Conservation (phyloP, 2,888 invertebrate genomes). For the Melieria picta region DNA sequence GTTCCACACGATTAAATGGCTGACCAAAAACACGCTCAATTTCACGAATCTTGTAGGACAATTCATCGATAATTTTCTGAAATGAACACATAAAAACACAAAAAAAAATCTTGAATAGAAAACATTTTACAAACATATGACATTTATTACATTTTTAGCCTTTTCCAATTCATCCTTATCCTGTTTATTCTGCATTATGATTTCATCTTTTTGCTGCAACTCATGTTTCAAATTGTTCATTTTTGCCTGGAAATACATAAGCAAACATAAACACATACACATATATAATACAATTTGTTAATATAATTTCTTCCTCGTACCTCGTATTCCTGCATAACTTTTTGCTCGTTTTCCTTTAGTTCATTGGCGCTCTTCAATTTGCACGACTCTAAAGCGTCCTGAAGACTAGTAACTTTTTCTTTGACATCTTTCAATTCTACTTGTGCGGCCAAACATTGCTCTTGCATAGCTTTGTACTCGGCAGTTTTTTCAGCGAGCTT, state of each 20-base stretch:
- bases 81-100: constrained; percentile 13
- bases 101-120: not conserved
- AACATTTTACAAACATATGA: not conserved
- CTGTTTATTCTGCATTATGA: constrained; percentile 1
- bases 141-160: constrained; percentile 41
- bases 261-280: not conserved
- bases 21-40: constrained; percentile 43
- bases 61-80: constrained; percentile 41
- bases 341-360: too few relatives aligned
- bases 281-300: not conserved
- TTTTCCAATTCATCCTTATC: constrained; percentile 39
- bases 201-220: constrained; percentile 37
- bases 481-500: constrained; percentile 8
- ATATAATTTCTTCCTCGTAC: too few relatives aligned
- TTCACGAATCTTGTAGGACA: constrained; percentile 40
- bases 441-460: not conserved
- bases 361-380: too few relatives aligned
- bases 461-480: not conserved
- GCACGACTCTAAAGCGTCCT: too few relatives aligned
- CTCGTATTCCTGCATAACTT: too few relatives aligned
- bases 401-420: not conserved
- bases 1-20: constrained; percentile 35
- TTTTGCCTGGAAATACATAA: constrained; percentile 8
- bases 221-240: constrained; percentile 28
- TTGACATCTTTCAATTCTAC: not conserved